A percentile compares a stretch with the other conserved stretches of the same genome.
phyloP scores from a whole-genome alignment of 2,888 invertebrate genomes.

The Drosophila austrosaltans region DNA sequence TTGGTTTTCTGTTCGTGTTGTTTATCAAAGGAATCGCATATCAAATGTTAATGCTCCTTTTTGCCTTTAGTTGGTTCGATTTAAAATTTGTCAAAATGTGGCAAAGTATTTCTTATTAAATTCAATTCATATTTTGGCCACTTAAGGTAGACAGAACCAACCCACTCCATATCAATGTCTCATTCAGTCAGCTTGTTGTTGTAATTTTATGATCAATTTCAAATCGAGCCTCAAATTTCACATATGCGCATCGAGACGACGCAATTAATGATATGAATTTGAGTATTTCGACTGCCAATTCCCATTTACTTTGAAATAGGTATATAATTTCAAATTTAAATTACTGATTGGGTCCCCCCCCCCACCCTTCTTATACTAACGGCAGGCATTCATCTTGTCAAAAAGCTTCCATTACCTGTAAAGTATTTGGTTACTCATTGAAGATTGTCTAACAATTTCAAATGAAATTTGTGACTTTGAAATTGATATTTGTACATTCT shows the following conservation, averaged over 20 bases:
- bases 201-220: not conserved
- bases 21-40: not conserved
- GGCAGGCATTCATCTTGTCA: not conserved
- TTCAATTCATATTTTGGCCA: not conserved
- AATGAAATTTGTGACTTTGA: conserved; percentile 12
- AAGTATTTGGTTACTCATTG: conserved; percentile 15
- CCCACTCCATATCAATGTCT: too few species aligned
- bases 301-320: conserved; percentile 5
- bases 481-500: conserved; percentile 16
- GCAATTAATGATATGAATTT: conserved; percentile 4
- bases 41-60: not conserved
- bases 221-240: not conserved
- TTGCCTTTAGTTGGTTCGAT: not conserved
- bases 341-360: conserved; percentile 9
- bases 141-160: not conserved
- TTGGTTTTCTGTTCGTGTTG: not conserved
- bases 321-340: conserved; percentile 14
- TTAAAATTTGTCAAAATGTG: not conserved
- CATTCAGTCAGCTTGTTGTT: too few species aligned
- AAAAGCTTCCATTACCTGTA: conserved; percentile 9
- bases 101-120: too few species aligned
- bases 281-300: not conserved
- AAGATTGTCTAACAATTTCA: conserved; percentile 22
- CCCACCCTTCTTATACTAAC: not conserved
- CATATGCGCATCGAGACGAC: not conserved